Evolutionary conservation across 2,888 invertebrate genomes (phyloP), one percentile per base, ranked within the genome.

Genomic region (Sesamia inferens): DNA sequence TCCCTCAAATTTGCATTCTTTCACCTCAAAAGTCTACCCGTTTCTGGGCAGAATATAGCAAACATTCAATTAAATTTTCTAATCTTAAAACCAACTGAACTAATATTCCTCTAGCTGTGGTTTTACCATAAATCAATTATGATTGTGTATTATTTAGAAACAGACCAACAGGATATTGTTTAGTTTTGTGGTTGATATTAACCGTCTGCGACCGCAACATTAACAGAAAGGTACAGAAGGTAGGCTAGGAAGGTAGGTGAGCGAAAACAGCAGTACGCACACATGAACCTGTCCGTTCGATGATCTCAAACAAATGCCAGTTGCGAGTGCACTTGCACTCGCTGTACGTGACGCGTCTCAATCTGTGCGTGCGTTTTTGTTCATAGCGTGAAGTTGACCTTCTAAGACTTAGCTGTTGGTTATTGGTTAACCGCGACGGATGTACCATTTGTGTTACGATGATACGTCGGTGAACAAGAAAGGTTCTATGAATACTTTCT

Each of bases 111-210:
- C 22, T 4, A 55, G 55, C 31, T 74, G 77, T 47, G 74, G 78
- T 81, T 67, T 54, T 13, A 24, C n/a, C 61, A 67, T 83, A 85
- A 83, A 85, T 83, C 78, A 84, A 83, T 83, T 68, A 78, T 57
- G 55, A 71, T 55, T 68, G 55, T 78, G 61, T 71, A 63, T 76
- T 81, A 78, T 71, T 73, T 71, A 80, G 66, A 81, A 76, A 78
- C 42, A n/a, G 39, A 61, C 59, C 66, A 68, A 71, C 64, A 78
- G 75, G 69, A 81, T 84, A 84, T 82, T 83, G 81, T 83, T 81
- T 78, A 42, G 65, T 13, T 57, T 13, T 54, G 66, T 31, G 65
- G 65, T 71, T 62, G 65, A 76, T 71, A 66, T 72, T 65, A 58
- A 68, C 62, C 51, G 63, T 55, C 68, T 65, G 68, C 39, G 57